phyloP scores from a whole-genome alignment of 1,140 invertebrate genomes.

The Zaprionus taronus region DNA sequence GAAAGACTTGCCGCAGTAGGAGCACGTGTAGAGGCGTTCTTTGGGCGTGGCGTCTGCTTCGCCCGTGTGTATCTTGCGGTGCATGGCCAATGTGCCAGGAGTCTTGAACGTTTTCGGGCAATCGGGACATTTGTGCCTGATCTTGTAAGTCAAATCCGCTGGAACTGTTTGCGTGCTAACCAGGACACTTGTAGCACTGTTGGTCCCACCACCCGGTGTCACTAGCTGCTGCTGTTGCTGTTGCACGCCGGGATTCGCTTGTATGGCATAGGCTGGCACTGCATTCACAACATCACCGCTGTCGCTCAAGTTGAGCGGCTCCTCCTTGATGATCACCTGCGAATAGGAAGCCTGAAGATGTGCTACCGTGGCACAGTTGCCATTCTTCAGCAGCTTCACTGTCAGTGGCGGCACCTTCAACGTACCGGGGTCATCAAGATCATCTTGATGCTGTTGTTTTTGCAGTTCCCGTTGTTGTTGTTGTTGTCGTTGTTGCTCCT shows the following conservation, averaged over 20 bases:
- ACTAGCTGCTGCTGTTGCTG: slow-evolving; percentile 1
- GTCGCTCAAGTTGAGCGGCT: slow-evolving; percentile 75
- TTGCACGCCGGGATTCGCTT: slow-evolving; percentile 67
- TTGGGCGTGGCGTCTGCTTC: slow-evolving; percentile 84
- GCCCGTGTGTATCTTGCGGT: slow-evolving; percentile 83
- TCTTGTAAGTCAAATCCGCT: slow-evolving; percentile 71
- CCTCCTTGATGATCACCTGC: slow-evolving; percentile 80
- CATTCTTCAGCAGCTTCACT: slow-evolving; percentile 77
- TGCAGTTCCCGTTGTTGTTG: slow-evolving; percentile 48
- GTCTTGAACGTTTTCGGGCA: slow-evolving; percentile 83
- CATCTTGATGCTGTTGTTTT: slow-evolving; percentile 57
- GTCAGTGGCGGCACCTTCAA: slow-evolving; percentile 78
- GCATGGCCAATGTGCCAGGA: slow-evolving; percentile 80
- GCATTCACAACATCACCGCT: slow-evolving; percentile 69
- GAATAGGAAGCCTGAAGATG: slow-evolving; percentile 57
- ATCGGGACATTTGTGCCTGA: slow-evolving; percentile 83
- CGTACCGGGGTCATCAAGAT: slow-evolving; percentile 58
- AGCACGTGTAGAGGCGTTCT: slow-evolving; percentile 87
- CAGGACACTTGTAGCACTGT: slow-evolving; percentile 72
- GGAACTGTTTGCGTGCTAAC: slow-evolving; percentile 74
- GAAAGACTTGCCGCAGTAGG: slow-evolving; percentile 89
- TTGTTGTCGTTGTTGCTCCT: slow-evolving; percentile 59
- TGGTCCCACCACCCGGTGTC: slow-evolving; percentile 50
- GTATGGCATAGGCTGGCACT: slow-evolving; percentile 80
- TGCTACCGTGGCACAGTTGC: slow-evolving; percentile 65